Conservation (phyloP, 2,113 vertebrate species). For the Stigmatopora argus region DNA sequence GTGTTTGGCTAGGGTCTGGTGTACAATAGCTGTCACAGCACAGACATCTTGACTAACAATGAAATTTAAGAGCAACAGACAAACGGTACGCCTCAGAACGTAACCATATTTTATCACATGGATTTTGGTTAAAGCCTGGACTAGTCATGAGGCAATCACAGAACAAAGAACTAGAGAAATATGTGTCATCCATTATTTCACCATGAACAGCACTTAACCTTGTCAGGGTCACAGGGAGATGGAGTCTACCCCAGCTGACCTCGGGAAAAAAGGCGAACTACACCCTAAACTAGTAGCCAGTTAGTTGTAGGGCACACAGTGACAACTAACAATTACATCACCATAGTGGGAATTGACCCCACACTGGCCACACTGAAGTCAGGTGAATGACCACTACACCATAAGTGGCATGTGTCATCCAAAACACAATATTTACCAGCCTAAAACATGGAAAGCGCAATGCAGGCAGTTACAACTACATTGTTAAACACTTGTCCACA, state of each 20-base stretch:
- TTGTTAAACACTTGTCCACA: neutral
- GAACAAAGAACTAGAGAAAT: neutral
- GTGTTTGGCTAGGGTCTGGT: neutral
- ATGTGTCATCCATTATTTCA: neutral
- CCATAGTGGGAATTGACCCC: too few relatives aligned
- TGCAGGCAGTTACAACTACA: neutral
- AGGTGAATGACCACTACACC: too few relatives aligned
- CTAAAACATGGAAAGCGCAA: neutral
- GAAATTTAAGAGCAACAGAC: neutral
- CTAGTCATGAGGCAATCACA: neutral
- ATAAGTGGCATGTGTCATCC: neutral
- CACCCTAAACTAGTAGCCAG: too few relatives aligned
- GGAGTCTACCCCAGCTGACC: too few relatives aligned
- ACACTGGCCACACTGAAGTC: too few relatives aligned
- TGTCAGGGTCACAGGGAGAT: too few relatives aligned
- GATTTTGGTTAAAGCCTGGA: neutral
- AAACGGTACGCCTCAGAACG: neutral
- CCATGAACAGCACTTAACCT: too few relatives aligned
- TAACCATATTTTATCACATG: neutral
- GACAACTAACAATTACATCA: too few relatives aligned
- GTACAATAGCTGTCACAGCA: neutral
- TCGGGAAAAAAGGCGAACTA: too few relatives aligned
- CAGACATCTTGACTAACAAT: neutral
- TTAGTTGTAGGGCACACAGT: too few relatives aligned
- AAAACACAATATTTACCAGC: neutral